Conservation (phyloP, 2,797 vertebrate genomes). For the Xerus rutilus region DNA sequence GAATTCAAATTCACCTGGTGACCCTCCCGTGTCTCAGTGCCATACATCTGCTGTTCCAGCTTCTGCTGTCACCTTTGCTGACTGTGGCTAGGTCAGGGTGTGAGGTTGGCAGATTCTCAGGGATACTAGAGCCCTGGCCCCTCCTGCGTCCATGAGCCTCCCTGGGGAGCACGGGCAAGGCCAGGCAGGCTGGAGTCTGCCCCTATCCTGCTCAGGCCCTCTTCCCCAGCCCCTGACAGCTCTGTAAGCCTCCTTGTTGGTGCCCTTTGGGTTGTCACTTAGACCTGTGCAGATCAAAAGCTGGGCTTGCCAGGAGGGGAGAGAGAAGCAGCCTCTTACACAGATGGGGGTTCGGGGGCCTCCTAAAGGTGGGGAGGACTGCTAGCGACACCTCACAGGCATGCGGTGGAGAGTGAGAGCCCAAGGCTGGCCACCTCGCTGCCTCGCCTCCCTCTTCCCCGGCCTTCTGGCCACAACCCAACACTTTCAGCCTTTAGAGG, state of each 20-base stretch:
- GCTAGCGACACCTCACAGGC: not conserved
- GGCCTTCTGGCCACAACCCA: not conserved
- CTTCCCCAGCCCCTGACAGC: not conserved
- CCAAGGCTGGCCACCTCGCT: not conserved
- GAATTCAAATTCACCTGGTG: not conserved
- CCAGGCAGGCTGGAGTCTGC: not conserved
- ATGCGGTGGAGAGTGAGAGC: not conserved
- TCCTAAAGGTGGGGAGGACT: not conserved
- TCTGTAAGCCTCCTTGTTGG: not conserved
- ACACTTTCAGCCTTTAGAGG: not conserved
- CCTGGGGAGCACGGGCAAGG: rapidly evolving
- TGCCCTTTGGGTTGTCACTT: not conserved
- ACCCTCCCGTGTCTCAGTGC: not conserved
- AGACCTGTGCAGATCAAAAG: not conserved
- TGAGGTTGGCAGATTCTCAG: not conserved
- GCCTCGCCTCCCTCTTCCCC: not conserved
- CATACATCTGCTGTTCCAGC: not conserved
- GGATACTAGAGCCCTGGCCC: not conserved
- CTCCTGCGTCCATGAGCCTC: not conserved
- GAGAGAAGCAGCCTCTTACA: not conserved
- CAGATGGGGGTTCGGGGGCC: no score
- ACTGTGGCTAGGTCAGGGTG: not conserved
- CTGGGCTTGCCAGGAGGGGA: not conserved
- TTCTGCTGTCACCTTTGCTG: not conserved
- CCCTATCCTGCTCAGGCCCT: rapidly evolving